Conservation (phyloP, 2,797 vertebrate species). For the Lagodon rhomboides region DNA sequence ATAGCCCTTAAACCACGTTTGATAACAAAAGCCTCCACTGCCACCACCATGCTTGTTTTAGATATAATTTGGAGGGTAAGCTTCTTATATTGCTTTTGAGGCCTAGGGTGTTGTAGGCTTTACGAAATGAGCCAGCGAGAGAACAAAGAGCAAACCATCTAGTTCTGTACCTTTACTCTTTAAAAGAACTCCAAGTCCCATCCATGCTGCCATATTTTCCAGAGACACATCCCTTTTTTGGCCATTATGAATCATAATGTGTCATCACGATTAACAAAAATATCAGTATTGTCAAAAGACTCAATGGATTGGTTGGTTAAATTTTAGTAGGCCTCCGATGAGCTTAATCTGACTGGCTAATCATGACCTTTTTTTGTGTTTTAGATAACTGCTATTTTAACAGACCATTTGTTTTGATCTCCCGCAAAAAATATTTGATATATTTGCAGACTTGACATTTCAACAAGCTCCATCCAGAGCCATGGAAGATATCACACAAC, state of each 20-base stretch:
- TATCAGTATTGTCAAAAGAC: neutral
- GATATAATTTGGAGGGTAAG: conserved; percentile 39
- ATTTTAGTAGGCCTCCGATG: neutral
- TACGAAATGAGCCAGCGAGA: conserved; percentile 29
- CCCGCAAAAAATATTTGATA: neutral
- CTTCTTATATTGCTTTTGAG: conserved; percentile 46
- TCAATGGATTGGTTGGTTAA: conserved; percentile 1
- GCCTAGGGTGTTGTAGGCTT: conserved; percentile 15
- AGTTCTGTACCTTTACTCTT: neutral
- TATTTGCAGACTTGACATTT: neutral
- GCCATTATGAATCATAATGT: neutral
- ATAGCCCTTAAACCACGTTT: conserved; percentile 4
- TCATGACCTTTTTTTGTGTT: neutral
- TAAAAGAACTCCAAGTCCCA: neutral
- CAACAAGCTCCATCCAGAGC: neutral
- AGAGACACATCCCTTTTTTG: neutral
- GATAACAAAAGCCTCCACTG: conserved; percentile 22
- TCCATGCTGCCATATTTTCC: neutral
- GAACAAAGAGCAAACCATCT: conserved; percentile 1
- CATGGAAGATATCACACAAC: neutral
- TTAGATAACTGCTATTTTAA: neutral
- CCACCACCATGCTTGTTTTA: conserved; percentile 4
- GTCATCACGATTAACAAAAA: neutral
- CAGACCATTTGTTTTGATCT: neutral
- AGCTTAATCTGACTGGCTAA: neutral